A percentile compares a stretch with the other conserved stretches of the same genome.
phyloP scores from a whole-genome alignment of 2,797 vertebrate genomes.

The Argyrosomus regius region DNA sequence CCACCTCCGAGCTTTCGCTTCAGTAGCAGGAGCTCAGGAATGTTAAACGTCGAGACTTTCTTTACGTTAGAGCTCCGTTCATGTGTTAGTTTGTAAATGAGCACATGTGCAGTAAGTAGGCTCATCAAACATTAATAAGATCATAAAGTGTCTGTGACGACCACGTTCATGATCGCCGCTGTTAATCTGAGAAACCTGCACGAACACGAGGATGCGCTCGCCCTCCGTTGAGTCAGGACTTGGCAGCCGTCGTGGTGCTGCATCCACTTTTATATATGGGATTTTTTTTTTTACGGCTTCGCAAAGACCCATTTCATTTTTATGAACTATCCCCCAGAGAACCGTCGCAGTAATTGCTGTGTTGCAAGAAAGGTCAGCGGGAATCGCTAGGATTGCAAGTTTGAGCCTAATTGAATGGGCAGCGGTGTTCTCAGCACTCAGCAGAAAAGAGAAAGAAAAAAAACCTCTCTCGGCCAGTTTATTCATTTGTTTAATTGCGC shows the following conservation, averaged over 20 bases:
- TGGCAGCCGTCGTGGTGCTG: constrained; percentile 50
- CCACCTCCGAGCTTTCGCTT: constrained; percentile 14
- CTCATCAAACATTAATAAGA: background rate
- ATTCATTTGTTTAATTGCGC: constrained; percentile 70
- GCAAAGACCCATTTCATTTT: constrained; percentile 72
- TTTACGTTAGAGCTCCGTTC: too few species aligned
- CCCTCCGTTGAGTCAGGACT: constrained; percentile 59
- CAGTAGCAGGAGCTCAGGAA: constrained; percentile 19
- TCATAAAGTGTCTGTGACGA: constrained; percentile 18
- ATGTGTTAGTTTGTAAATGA: background rate
- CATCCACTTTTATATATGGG: constrained; percentile 57
- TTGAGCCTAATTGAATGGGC: constrained; percentile 73
- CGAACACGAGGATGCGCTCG: constrained; percentile 34
- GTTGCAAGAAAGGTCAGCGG: constrained; percentile 70
- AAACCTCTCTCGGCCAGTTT: constrained; percentile 46
- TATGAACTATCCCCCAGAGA: constrained; percentile 65
- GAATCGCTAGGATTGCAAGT: constrained; percentile 73
- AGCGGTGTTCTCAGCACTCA: constrained; percentile 57
- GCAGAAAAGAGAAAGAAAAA: constrained; percentile 41
- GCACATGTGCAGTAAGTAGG: too few species aligned
- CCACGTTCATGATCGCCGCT: constrained; percentile 42
- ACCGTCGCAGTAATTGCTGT: constrained; percentile 69
- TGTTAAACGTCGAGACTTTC: background rate
- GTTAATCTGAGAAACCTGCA: constrained; percentile 48
- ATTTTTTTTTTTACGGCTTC: constrained; percentile 49